phyloP scores from a whole-genome alignment of 2,888 invertebrate genomes.

The Allophyes oxyacanthae region DNA sequence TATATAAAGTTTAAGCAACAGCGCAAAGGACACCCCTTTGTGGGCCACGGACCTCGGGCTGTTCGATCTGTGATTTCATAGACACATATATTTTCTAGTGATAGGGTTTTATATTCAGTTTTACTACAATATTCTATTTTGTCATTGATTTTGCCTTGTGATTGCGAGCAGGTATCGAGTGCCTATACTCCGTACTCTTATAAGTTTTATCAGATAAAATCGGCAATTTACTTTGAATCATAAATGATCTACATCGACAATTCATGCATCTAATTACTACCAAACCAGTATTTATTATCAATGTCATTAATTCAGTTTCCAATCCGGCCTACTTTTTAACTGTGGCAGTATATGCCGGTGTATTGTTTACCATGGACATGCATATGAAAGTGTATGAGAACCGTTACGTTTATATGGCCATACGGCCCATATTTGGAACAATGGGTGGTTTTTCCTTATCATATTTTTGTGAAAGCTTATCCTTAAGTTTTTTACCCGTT shows the following conservation, averaged over 20 bases:
- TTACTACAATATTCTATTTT: no score
- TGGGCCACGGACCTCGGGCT: no score
- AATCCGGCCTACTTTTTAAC: conserved; percentile 49
- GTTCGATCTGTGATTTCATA: no score
- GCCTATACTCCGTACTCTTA: no score
- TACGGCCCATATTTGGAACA: conserved; percentile 31
- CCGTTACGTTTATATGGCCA: conserved; percentile 41
- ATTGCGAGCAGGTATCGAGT: no score
- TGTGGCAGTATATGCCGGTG: conserved; percentile 21
- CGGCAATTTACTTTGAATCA: no score
- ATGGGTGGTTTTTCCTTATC: conserved; percentile 33
- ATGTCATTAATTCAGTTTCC: conserved; percentile 41
- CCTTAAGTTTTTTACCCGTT: conserved; percentile 3
- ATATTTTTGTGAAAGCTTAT: conserved; percentile 26
- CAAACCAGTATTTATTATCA: conserved; percentile 30
- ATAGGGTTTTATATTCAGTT: no score
- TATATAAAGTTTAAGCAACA: no score
- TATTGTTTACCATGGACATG: conserved; percentile 31
- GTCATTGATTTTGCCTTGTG: no score
- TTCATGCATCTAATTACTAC: conserved; percentile 4
- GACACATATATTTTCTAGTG: no score
- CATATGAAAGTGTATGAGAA: conserved; percentile 45
- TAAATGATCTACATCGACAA: neutral
- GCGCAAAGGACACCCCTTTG: no score
- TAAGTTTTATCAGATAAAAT: no score